Evolutionary conservation across 2,888 invertebrate species (phyloP), one percentile per base, ranked within the genome.

Genomic region (Congeria kusceri): DNA sequence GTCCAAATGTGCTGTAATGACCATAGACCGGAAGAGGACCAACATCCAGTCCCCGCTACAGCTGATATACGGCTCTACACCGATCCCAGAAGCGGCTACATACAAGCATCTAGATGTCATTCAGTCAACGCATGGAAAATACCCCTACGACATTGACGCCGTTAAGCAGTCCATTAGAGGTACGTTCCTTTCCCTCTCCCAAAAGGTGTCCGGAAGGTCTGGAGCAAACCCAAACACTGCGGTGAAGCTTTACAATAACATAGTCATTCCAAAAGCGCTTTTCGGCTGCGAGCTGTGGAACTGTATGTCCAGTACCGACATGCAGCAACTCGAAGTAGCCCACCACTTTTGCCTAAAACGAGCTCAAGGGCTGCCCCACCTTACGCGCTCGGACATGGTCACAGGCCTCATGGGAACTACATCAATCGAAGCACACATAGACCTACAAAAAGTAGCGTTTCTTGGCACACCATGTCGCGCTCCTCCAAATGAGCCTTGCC

Each of bases 1-100:
- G 0, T 3, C 27, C n/a, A 74, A 66, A 67, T 67, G 73, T 62
- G 61, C 46, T 20, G 29, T 56, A 18, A 59, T 53, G 7, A 58
- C 59, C 7, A 53, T 44, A 7, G 25, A 47, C 39, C 49, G 53
- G 25, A 32, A 53, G 28, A 44, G 29, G 28, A 27, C 29, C 27
- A n/a, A 15, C 15, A 20, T n/a, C n/a, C 23, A 11, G 23, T 3
- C 13, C 25, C 53, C 53, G 1, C 53, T 23, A 9, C 53, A 20
- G 53, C 9, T 25, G 1, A 5, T n/a, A 53, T 53, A 53, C 53
- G 53, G 18, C 20, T 23, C 20, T 9, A 53, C 53, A 53, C 20
- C 23, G 11, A 53, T 53, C 13, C 53, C 53, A 15, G 53, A 53
- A 25, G 9, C 53, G 53, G 5, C 20, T 9, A 25, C 7, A 15